Base-by-base conservation (phyloP, 2,888 invertebrate genomes). In the Netelia virgata region DNA sequence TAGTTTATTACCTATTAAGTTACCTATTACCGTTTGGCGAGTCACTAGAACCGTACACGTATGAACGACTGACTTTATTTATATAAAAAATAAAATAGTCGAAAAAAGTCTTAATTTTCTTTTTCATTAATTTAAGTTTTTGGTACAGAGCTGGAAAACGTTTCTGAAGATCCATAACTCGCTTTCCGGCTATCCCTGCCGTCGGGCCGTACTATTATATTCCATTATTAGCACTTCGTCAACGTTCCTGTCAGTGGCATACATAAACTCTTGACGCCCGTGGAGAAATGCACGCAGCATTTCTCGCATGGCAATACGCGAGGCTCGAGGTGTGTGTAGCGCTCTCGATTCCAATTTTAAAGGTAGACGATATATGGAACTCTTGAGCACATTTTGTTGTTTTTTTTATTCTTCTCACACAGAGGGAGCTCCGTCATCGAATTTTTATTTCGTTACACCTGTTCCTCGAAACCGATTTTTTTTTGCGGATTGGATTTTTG, bases 171-270 rank as follows among this genome's bases (percentile, higher is more conserved):
- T 63, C 69, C 69, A 76, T 14, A 63, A 64, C 20, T 70, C 43
- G 47, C 20, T 64, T 72, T 64, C 36, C 28, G 50, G 36, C 11
- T 59, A 76, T 57, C 59, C 76, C 72, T 50, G 57, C 73, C 57
- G 64, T 41, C 72, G 64, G 74, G 75, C 28, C 78, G 77, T 83
- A 73, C 57, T 80, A 83, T 83, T 83, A 85, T 91, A 89, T 89
- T 89, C 87, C 90, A 91, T 90, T 90, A 91, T 91, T 89, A 91
- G 91, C 91, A 91, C 91, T 91, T 87, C 88, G 91, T 91, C 91
- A 91, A 20, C 88, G 86, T 70, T 83, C 88, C 90, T 90, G 91
- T 91, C 91, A 91, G 85, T 86, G 81, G 87, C 91, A 91, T 81
- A 86, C 82, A 80, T 76, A 82, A 82, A 81, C 87, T 83, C 85